Base-by-base conservation (phyloP, 2,797 vertebrate genomes). In the Scomberomorus guttatus region DNA sequence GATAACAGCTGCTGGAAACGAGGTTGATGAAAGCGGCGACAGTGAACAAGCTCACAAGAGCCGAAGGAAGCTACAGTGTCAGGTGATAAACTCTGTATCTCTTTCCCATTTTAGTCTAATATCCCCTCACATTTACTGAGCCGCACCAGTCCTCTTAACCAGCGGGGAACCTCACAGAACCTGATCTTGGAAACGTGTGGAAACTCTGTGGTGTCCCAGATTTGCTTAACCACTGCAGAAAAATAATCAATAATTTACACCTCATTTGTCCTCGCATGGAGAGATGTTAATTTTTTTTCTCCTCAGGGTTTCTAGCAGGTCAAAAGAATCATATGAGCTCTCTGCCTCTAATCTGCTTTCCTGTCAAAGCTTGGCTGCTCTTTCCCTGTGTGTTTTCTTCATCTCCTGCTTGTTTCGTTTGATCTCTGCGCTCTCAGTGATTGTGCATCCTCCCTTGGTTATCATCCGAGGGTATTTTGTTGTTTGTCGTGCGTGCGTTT, bases 201-300 rank as follows among this genome's bases (percentile, higher is more conserved):
- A 77, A 73, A 61, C 70, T 63, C 44, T 56, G 42, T 6, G 3
- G 2, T 78, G 81, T 44, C 82, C 78, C 71, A 77, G 83, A 83
- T 82, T 71, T 80, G 24, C 18, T 6, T 9, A 12, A 15, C 62
- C 0, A 52, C 70, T 83, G 80, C 77, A 78, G 79, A 74, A 78
- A 71, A 77, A 59, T 24, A 72, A 85, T 90, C 64, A 79, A 83
- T 85, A 81, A 89, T 92, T 68, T 60, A 87, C 32, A 69, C 60
- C 57, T 77, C 29, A 32, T 77, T 82, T 84, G 80, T 79, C 69
- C 14, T 65, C 44, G 11, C 52, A 61, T 75, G 52, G 69, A 69
- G 68, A 20, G n/a, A 71, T 59, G 52, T 69, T 46, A 52, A 42
- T 42, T 42, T 42, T 42, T 73, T n/a, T 72, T 65, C 54, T 65